These are phyloP conservation scores for Macropis europaea DNA, from an alignment of 2,888 invertebrate species.

Conservation along the genomic window DNA sequence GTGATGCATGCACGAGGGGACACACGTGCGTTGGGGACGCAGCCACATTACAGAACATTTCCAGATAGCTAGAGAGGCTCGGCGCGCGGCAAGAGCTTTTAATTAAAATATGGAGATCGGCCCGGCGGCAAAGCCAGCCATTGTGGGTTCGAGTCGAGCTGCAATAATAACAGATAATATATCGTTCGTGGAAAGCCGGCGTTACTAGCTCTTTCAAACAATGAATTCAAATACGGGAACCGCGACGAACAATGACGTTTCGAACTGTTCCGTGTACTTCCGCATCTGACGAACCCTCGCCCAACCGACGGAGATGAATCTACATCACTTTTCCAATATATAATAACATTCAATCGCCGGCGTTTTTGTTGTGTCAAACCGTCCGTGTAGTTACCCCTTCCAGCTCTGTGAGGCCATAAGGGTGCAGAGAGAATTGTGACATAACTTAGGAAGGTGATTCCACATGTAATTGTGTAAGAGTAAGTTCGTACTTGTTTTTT, in stretches of 20 bases:
- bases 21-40: not conserved
- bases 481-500: too few relatives aligned
- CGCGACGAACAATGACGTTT: constrained; percentile 70
- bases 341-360: not conserved
- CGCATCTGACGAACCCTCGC: constrained; percentile 18
- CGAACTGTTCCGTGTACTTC: constrained; percentile 48
- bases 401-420: too few relatives aligned
- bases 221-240: constrained; percentile 73
- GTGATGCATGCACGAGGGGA: not conserved
- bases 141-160: constrained; percentile 71
- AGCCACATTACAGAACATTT: constrained; percentile 51
- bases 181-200: constrained; percentile 66
- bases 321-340: not conserved
- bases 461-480: too few relatives aligned
- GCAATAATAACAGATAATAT: constrained; percentile 78
- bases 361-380: too few relatives aligned
- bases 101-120: constrained; percentile 79
- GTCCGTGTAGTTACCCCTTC: too few relatives aligned
- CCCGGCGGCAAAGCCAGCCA: constrained; percentile 68
- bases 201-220: constrained; percentile 70
- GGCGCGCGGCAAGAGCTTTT: constrained; percentile 68
- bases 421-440: too few relatives aligned
- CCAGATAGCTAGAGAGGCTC: constrained; percentile 33
- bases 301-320: constrained; percentile 24
- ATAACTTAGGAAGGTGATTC: too few relatives aligned